Percentiles rank a stretch among this genome's conserved stretches.
Conservation (phyloP, 2,888 invertebrate genomes). For the Diadromus collaris region DNA sequence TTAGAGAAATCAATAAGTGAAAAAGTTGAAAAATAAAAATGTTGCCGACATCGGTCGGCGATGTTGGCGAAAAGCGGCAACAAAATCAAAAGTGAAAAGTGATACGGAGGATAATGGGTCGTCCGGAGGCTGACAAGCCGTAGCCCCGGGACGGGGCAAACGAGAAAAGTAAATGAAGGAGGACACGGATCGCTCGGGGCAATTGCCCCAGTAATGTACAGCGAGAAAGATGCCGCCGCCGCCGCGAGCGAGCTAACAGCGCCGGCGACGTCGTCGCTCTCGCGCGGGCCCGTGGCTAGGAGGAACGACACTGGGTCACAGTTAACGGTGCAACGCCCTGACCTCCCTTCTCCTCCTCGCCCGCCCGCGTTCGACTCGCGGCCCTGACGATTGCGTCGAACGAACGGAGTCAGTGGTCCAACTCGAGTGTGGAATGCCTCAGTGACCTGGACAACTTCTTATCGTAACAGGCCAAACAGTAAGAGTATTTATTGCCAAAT, state of each 20-base stretch:
- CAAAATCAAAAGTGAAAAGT: constrained; percentile 55
- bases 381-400: constrained; percentile 37
- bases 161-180: constrained; percentile 51
- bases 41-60: background rate
- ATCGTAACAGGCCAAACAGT: constrained; percentile 18
- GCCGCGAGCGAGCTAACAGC: too few relatives aligned
- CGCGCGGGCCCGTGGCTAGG: constrained; percentile 8
- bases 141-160: constrained; percentile 32
- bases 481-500: background rate
- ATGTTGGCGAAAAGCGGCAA: constrained; percentile 1
- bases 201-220: constrained; percentile 46
- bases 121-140: constrained; percentile 27
- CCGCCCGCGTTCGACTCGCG: constrained; percentile 9
- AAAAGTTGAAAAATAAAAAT: background rate
- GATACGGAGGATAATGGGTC: constrained; percentile 35
- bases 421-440: constrained; percentile 35
- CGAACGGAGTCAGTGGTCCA: constrained; percentile 39
- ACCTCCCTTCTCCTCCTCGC: constrained; percentile 61
- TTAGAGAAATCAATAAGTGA: too few relatives aligned
- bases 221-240: constrained; percentile 14
- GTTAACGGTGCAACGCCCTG: constrained; percentile 75
- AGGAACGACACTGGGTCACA: constrained; percentile 74
- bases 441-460: constrained; percentile 42
- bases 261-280: background rate
- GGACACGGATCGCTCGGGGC: constrained; percentile 39